These are phyloP conservation scores for Protophormia terraenovae DNA, from an alignment of 2,888 invertebrate species.

Conservation along the genomic window DNA sequence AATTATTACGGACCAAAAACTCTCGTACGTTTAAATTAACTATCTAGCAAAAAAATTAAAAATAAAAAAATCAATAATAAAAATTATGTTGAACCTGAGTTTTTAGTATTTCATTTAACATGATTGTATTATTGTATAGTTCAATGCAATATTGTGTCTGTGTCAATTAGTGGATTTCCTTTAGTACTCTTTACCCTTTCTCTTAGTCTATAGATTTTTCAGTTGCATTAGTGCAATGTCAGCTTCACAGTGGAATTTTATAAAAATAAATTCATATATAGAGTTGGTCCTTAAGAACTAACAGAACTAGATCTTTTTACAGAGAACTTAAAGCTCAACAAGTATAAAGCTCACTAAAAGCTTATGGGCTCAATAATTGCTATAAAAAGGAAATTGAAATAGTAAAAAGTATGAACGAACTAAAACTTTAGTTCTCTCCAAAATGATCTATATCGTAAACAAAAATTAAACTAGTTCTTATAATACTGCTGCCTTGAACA, in stretches of 20 bases:
- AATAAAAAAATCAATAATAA: not conserved
- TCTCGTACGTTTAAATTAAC: slow-evolving; percentile 21
- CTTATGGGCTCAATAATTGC: too few species aligned
- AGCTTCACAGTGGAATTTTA: not conserved
- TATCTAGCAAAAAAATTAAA: not conserved
- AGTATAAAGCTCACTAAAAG: too few species aligned
- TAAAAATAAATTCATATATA: not conserved
- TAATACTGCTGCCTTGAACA: too few species aligned
- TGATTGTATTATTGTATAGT: not conserved
- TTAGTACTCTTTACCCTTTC: not conserved
- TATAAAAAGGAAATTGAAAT: too few species aligned
- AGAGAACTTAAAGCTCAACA: too few species aligned
- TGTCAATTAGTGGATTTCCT: slow-evolving; percentile 33
- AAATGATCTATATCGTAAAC: too few species aligned
- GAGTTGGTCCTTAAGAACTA: too few species aligned
- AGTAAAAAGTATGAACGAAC: too few species aligned
- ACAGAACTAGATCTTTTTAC: too few species aligned
- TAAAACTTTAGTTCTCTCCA: too few species aligned
- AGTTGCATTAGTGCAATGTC: not conserved
- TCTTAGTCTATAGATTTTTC: not conserved
- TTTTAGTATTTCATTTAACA: slow-evolving; percentile 3
- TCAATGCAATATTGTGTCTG: slow-evolving; percentile 18
- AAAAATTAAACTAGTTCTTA: too few species aligned
- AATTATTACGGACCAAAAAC: slow-evolving; percentile 50
- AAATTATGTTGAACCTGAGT: slow-evolving; percentile 10